phyloP scores from a whole-genome alignment of 2,113 vertebrate species.

The Corythoichthys intestinalis region DNA sequence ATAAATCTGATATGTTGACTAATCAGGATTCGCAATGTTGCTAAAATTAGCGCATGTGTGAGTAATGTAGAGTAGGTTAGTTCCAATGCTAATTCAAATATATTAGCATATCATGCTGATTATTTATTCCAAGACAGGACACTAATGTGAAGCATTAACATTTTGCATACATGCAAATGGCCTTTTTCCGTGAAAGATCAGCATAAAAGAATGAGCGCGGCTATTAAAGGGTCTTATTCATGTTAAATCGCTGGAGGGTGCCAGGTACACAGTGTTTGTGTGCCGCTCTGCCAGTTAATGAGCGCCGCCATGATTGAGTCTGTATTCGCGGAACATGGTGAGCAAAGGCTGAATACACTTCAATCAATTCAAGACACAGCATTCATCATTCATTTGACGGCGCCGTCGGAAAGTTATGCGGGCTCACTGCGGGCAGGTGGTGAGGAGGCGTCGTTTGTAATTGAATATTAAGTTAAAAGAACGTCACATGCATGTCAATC shows the following conservation, averaged over 20 bases:
- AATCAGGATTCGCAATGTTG: no score
- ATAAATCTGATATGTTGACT: no score
- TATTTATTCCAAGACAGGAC: conserved; percentile 2
- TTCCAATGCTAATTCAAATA: neutral
- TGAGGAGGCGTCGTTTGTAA: conserved; percentile 46
- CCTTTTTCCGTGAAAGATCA: conserved; percentile 8
- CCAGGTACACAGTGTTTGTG: neutral
- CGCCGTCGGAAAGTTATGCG: conserved; percentile 57
- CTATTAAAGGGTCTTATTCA: conserved; percentile 3
- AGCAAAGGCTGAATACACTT: conserved; percentile 57
- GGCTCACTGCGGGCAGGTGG: conserved; percentile 49
- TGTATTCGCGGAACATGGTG: conserved; percentile 28
- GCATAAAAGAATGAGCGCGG: neutral
- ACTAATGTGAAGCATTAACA: neutral
- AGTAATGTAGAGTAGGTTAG: no score
- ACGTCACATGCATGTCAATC: conserved; percentile 62
- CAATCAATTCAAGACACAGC: conserved; percentile 52
- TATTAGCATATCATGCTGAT: neutral
- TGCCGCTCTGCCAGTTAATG: conserved; percentile 42
- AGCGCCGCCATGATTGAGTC: conserved; percentile 38
- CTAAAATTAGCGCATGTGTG: no score
- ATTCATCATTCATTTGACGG: conserved; percentile 59
- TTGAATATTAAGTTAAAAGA: conserved; percentile 61
- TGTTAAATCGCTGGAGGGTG: conserved; percentile 17
- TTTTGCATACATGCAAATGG: neutral